A percentile compares a stretch with the other conserved stretches of the same genome.
Conservation (phyloP, 2,888 invertebrate species). For the Drosophila mimetica region DNA sequence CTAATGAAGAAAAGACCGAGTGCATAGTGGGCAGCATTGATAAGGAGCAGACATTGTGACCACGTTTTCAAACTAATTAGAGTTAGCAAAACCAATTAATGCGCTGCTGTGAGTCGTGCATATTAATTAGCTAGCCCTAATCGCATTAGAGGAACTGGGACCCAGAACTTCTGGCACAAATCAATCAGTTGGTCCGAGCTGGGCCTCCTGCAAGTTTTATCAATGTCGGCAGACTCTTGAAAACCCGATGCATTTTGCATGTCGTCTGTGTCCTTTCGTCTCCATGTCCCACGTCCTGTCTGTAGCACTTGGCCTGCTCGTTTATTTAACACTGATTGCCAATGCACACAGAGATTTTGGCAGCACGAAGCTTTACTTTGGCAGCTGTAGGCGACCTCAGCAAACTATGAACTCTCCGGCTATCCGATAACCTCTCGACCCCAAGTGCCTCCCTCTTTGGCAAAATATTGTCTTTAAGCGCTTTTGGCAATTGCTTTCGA, state of each 20-base stretch:
- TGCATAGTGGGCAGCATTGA: slow-evolving; percentile 16
- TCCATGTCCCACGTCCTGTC: slow-evolving; percentile 15
- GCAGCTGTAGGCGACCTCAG: slow-evolving; percentile 32
- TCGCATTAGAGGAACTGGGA: slow-evolving; percentile 22
- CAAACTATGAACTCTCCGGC: slow-evolving; percentile 57
- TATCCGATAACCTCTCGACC: slow-evolving; percentile 52
- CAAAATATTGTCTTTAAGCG: slow-evolving; percentile 53
- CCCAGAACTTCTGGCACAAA: slow-evolving; percentile 42
- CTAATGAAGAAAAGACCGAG: slow-evolving; percentile 34
- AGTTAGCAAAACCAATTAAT: slow-evolving; percentile 48
- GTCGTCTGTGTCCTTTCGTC: slow-evolving; percentile 38
- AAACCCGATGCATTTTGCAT: slow-evolving; percentile 57
- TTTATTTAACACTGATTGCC: slow-evolving; percentile 77
- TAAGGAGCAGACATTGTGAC: slow-evolving; percentile 28
- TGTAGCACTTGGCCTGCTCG: slow-evolving; percentile 50
- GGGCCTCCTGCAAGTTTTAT: slow-evolving; percentile 58
- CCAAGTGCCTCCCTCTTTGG: slow-evolving; percentile 17
- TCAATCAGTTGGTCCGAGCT: slow-evolving; percentile 53
- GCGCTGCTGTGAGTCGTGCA: slow-evolving; percentile 25
- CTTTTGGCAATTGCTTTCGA: slow-evolving; percentile 41
- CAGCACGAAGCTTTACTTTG: slow-evolving; percentile 48
- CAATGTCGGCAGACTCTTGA: slow-evolving; percentile 40
- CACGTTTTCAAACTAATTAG: slow-evolving; percentile 45
- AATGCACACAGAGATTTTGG: slow-evolving; percentile 71
- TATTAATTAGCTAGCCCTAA: slow-evolving; percentile 40